Percentiles rank a stretch among this genome's conserved stretches.
phyloP scores from a whole-genome alignment of 2,888 invertebrate genomes.

The Eudasyphora cyanicolor region DNA sequence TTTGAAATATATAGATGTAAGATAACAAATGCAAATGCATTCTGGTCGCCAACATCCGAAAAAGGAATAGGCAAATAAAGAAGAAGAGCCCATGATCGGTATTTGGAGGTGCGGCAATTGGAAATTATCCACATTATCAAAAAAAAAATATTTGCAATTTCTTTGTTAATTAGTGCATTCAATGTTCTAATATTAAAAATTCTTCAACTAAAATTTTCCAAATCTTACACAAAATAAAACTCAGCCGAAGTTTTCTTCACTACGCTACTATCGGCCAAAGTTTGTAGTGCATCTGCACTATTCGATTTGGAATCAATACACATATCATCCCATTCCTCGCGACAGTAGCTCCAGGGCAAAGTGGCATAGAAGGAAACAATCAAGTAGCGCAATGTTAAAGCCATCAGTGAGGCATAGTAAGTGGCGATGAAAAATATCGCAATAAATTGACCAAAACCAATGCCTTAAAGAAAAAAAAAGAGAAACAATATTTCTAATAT shows the following conservation, averaged over 20 bases:
- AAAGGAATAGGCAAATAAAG: too few species aligned
- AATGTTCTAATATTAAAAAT: too few species aligned
- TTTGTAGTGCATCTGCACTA: neutral
- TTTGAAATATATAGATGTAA: too few species aligned
- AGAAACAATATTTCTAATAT: neutral
- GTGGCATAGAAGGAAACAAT: slow-evolving; percentile 82
- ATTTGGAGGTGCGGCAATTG: too few species aligned
- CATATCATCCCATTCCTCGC: slow-evolving; percentile 80
- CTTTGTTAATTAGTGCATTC: too few species aligned
- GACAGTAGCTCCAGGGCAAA: slow-evolving; percentile 84
- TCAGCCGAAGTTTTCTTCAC: slow-evolving; percentile 77
- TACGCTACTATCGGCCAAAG: neutral
- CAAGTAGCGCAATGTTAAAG: slow-evolving; percentile 84
- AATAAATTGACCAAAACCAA: slow-evolving; percentile 82
- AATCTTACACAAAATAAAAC: slow-evolving; percentile 79
- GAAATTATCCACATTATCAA: too few species aligned
- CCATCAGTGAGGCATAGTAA: slow-evolving; percentile 86
- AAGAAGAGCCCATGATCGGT: too few species aligned
- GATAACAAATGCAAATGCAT: too few species aligned
- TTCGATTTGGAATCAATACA: slow-evolving; percentile 74
- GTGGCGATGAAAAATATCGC: slow-evolving; percentile 83
- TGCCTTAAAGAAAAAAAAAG: slow-evolving; percentile 80
- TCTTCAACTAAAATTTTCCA: too few species aligned
- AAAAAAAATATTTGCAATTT: too few species aligned
- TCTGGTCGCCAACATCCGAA: too few species aligned